Conservation (phyloP, 2,797 vertebrate genomes). For the Silurus lanzhouensis region DNA sequence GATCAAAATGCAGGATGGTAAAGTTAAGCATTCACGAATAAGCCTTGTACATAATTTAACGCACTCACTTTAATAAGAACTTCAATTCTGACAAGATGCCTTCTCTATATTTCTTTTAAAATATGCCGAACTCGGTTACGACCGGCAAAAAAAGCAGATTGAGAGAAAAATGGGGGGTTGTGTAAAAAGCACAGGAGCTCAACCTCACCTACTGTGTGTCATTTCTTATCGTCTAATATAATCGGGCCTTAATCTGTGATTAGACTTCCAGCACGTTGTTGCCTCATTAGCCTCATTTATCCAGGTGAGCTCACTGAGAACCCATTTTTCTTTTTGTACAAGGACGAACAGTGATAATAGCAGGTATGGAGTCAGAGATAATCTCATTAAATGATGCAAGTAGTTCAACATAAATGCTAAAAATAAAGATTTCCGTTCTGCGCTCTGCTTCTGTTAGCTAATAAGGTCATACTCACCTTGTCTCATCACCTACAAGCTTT, state of each 20-base stretch:
- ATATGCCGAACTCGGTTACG: neutral
- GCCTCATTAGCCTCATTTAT: slow-evolving; percentile 23
- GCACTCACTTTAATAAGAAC: neutral
- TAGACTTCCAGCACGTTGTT: slow-evolving; percentile 17
- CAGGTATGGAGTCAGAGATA: slow-evolving; percentile 23
- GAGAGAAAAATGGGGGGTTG: neutral
- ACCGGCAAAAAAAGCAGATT: neutral
- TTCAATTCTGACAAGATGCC: no score
- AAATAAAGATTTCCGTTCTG: slow-evolving; percentile 32
- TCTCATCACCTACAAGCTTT: slow-evolving; percentile 27
- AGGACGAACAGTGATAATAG: slow-evolving; percentile 11
- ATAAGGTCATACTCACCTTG: slow-evolving; percentile 47
- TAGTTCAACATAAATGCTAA: slow-evolving; percentile 33
- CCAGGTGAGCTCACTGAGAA: slow-evolving; percentile 29
- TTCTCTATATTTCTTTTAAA: neutral
- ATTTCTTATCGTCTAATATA: slow-evolving; percentile 22
- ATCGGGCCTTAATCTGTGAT: slow-evolving; percentile 19
- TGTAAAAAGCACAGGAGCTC: neutral
- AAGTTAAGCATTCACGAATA: neutral
- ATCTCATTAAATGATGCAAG: slow-evolving; percentile 33
- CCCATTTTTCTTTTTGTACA: slow-evolving; percentile 6
- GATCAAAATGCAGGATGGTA: no score
- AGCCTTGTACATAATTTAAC: neutral
- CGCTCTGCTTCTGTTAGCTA: slow-evolving; percentile 14
- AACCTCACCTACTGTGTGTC: slow-evolving; percentile 18